These are phyloP conservation scores for Podarcis muralis DNA, from an alignment of 2,113 vertebrate genomes.

Conservation along the genomic window DNA sequence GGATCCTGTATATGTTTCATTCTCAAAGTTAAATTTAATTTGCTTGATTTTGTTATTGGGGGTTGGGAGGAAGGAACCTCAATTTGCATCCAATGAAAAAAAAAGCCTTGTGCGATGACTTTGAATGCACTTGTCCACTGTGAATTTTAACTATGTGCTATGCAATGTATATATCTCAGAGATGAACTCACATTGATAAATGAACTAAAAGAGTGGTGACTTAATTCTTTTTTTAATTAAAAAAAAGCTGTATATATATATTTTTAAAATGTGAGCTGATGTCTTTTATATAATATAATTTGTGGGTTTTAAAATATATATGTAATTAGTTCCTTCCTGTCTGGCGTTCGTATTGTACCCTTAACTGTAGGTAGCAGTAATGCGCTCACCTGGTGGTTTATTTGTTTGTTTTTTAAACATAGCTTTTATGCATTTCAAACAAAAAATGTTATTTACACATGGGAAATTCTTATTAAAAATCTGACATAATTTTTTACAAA, in stretches of 20 bases:
- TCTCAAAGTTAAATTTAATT: not conserved
- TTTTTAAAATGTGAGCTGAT: not conserved
- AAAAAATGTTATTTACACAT: not conserved
- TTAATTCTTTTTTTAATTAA: fast-evolving
- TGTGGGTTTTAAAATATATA: no score
- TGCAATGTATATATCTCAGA: conserved; percentile 7
- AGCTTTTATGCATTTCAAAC: not conserved
- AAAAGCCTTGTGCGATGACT: not conserved
- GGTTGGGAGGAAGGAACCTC: not conserved
- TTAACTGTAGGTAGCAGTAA: fast-evolving
- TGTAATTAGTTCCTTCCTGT: fast-evolving
- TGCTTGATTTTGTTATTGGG: not conserved
- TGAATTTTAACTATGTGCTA: conserved; percentile 6
- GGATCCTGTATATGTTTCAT: not conserved
- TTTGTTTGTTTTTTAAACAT: not conserved
- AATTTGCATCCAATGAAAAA: not conserved
- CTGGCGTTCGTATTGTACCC: not conserved
- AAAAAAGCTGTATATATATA: not conserved
- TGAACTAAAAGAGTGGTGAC: not conserved
- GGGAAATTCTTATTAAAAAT: not conserved
- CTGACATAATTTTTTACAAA: not conserved
- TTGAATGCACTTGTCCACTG: not conserved
- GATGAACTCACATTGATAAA: not conserved
- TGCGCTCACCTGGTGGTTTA: fast-evolving
- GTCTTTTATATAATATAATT: not conserved